Base-by-base conservation (phyloP, 2,888 invertebrate genomes). In the Cephus runcator region DNA sequence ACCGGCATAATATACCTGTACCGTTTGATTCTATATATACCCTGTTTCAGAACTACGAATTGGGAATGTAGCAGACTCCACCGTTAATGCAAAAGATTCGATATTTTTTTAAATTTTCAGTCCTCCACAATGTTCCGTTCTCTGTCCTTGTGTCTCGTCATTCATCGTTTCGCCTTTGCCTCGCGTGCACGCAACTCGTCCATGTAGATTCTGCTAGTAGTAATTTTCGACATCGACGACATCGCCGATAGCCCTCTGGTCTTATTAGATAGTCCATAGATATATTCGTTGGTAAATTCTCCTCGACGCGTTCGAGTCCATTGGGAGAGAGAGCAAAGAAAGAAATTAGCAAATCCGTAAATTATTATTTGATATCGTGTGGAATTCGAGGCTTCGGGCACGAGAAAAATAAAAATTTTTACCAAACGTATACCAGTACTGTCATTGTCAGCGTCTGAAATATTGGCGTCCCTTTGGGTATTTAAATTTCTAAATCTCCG, bases 81-180 rank as follows among this genome's bases (percentile, higher is more conserved):
- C 23, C 56, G 23, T 56, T 23, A 56, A 56, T 56, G 56, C 23
- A 23, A 56, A 56, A 9, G 23, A 56, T 23, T 56, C 56, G 73
- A 69, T 34, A 34, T 74, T 35, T 71, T 73, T 30, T 15, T 36
- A 1, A 35, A 69, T 35, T 73, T 73, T 76, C 15, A 36, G 40
- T 40, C 40, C 23, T 36, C 36, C 75, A 81, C 79, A 80, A 77
- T 77, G 77, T 77, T 73, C 71, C 76, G 76, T 56, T 23, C 56
- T 56, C 56, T 23, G 15, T 23, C 76, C 77, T 77, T 81, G 76
- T 76, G 79, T 76, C 81, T 82, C 81, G 79, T 9, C 23, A 3
- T 23, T 56, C 9, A 9, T 23, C 23, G 9, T 56, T 56, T 23
- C 56, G 6, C 23, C 56, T 9, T 56, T 23, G 78, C 81, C 77